Conservation (phyloP, 2,888 invertebrate species). For the Scaeva pyrastri region DNA sequence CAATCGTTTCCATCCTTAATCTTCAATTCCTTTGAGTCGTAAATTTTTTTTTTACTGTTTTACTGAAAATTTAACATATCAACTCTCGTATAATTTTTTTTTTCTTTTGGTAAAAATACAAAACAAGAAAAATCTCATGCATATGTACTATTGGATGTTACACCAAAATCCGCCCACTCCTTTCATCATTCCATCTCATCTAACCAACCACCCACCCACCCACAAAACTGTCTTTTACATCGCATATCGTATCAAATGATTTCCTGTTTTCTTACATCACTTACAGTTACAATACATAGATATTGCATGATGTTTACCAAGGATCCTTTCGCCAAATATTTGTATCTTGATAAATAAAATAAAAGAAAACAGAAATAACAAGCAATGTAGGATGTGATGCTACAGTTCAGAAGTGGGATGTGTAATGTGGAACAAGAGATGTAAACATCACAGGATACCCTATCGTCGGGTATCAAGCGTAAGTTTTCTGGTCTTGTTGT, state of each 20-base stretch:
- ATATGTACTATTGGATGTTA: conserved; percentile 10
- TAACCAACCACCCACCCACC: background rate
- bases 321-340: conserved; percentile 70
- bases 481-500: background rate
- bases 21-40: conserved; percentile 29
- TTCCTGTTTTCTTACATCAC: conserved; percentile 6
- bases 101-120: background rate
- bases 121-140: background rate
- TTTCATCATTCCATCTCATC: no score
- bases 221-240: background rate
- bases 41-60: no score
- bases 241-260: conserved; percentile 13
- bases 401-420: conserved; percentile 53
- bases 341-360: conserved; percentile 43
- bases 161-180: no score
- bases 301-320: conserved; percentile 54
- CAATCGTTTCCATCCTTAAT: conserved; percentile 6
- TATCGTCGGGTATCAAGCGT: conserved; percentile 1
- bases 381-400: conserved; percentile 44
- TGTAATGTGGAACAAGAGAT: conserved; percentile 1
- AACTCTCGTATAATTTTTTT: conserved; percentile 2
- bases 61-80: conserved; percentile 1
- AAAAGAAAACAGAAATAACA: background rate
- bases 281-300: no score
- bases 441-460: conserved; percentile 13